phyloP scores from a whole-genome alignment of 1,140 invertebrate species.

The Aporrectodea caliginosa region DNA sequence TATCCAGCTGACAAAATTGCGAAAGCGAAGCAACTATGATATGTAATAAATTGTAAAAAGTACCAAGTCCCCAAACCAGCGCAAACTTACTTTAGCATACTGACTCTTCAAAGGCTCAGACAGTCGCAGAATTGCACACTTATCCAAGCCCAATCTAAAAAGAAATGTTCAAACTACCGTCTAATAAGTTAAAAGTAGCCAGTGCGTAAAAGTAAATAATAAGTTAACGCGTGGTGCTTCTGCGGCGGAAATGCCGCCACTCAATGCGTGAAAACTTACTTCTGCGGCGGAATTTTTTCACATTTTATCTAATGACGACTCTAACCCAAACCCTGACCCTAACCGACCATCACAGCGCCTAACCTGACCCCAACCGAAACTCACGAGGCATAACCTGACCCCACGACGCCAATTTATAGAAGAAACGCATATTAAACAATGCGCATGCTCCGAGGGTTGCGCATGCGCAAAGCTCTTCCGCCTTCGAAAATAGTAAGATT shows the following conservation, averaged over 20 bases:
- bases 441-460: too few species aligned
- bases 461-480: too few species aligned
- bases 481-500: background rate
- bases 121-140: constrained; percentile 51
- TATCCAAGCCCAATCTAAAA: constrained; percentile 42
- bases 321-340: too few species aligned
- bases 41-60: background rate
- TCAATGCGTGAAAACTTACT: background rate
- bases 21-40: background rate
- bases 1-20: background rate
- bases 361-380: too few species aligned
- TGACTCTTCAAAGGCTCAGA: constrained; percentile 58
- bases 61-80: background rate
- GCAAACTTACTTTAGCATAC: constrained; percentile 54
- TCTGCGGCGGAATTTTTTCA: background rate
- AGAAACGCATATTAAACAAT: too few species aligned
- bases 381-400: too few species aligned
- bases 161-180: too few species aligned
- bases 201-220: background rate
- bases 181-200: too few species aligned
- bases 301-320: too few species aligned
- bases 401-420: too few species aligned
- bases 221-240: too few species aligned
- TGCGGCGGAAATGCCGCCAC: background rate
- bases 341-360: too few species aligned